Conservation (phyloP, 2,113 vertebrate genomes). For the Platanista minor region DNA sequence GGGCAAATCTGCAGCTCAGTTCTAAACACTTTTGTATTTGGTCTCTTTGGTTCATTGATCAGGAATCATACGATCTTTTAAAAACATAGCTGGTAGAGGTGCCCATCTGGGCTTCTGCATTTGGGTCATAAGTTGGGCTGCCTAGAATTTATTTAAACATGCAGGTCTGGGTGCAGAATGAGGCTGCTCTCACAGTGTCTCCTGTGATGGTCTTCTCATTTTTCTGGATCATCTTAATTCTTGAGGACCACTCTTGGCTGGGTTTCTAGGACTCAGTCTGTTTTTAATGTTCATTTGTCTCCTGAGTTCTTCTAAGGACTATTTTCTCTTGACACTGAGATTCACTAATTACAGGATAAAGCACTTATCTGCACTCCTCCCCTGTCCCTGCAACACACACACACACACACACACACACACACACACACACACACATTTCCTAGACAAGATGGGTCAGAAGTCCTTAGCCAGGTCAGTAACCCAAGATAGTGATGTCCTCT, state of each 20-base stretch:
- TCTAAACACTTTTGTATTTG: conserved; percentile 30
- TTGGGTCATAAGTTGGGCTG: conserved; percentile 16
- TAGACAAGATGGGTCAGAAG: conserved; percentile 9
- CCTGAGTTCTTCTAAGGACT: conserved; percentile 12
- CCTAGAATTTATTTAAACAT: conserved; percentile 40
- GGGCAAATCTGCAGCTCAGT: conserved; percentile 37
- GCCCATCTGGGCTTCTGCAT: conserved; percentile 56
- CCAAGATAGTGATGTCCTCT: not conserved
- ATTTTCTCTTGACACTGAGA: conserved; percentile 25
- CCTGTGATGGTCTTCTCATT: not conserved
- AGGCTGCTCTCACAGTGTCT: not conserved
- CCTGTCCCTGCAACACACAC: not conserved
- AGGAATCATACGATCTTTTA: conserved; percentile 64
- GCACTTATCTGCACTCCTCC: not conserved
- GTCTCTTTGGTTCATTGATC: conserved; percentile 67
- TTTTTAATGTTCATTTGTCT: conserved; percentile 29
- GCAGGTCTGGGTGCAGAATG: not conserved
- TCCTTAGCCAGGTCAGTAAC: conserved; percentile 13
- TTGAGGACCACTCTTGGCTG: not conserved
- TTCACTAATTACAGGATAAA: conserved; percentile 25
- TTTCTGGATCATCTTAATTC: not conserved
- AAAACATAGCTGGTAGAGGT: conserved; percentile 63
- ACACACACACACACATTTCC: not conserved
- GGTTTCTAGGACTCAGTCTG: not conserved
- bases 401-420: not conserved